phyloP scores from a whole-genome alignment of 2,113 vertebrate genomes.

The Rhinopomastus cyanomelas region DNA sequence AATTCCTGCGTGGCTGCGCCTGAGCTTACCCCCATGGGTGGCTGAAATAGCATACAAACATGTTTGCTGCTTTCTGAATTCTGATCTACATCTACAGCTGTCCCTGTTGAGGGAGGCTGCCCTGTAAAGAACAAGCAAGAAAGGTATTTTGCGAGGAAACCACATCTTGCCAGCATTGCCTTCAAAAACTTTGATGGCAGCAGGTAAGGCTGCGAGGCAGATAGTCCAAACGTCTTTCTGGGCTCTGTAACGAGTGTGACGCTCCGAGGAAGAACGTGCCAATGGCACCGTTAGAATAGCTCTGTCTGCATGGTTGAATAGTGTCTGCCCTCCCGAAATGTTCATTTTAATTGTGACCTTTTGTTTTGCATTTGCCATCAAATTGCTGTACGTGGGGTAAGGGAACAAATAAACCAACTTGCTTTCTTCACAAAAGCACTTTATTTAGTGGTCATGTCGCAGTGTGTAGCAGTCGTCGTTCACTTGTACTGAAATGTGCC shows the following conservation, averaged over 20 bases:
- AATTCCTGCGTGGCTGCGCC: rapidly evolving
- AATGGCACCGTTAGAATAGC: not conserved
- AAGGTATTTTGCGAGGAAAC: not conserved
- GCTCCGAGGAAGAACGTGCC: not conserved
- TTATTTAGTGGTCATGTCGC: conserved; percentile 74
- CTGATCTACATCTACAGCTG: not conserved
- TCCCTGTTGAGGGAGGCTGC: not conserved
- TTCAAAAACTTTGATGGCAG: not conserved
- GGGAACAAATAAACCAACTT: conserved; percentile 40
- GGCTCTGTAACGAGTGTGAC: not conserved
- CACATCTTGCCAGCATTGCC: not conserved
- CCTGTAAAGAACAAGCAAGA: not conserved
- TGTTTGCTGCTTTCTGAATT: not conserved
- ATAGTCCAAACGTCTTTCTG: not conserved
- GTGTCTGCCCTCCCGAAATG: not conserved
- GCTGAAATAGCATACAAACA: rapidly evolving
- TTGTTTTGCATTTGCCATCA: not conserved
- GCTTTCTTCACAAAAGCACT: conserved; percentile 70
- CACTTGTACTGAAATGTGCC: conserved; percentile 60
- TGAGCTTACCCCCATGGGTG: not conserved
- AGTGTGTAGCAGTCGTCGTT: conserved; percentile 42
- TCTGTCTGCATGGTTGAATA: conserved; percentile 9
- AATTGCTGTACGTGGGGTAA: not conserved
- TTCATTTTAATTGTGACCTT: not conserved
- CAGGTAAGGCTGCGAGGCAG: not conserved